Evolutionary conservation across 1,140 invertebrate genomes (phyloP), one percentile per base, ranked within the genome.

Genomic region (Danaus plexippus): DNA sequence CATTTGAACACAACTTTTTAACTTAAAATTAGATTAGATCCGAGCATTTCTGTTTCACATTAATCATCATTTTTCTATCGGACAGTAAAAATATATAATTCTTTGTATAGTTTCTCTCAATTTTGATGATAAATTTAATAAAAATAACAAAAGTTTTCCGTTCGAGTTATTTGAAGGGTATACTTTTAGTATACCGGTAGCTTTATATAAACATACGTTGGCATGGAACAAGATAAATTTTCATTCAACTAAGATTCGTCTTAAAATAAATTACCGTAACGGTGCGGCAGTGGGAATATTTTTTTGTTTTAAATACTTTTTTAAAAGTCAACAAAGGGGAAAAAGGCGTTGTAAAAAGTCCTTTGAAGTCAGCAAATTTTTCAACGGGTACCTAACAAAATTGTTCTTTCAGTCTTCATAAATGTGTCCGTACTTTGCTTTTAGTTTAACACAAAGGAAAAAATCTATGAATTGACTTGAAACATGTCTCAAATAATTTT

Each of bases 311-410:
- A 75, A 78, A 78, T 73, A 74, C 70, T 72, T 80, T 76, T 74
- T 68, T 64, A 69, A 75, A 71, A 75, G 70, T 73, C 70, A 75
- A 79, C 72, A 80, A 73, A 77, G 67, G 74, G 70, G 69, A 66
- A 65, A 66, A 69, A 64, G 69, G 68, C 77, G 70, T 72, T 75
- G 78, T 72, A 77, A 77, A 80, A 78, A 73, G 71, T 66, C 74
- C 74, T 85, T 85, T 82, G 79, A 82, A 80, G 73, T 80, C 75
- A 75, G 72, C 69, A 67, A 77, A 85, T 78, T 75, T 77, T 79
- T 66, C 74, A 76, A 69, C 74, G 67, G 71, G 77, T 73, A 75
- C 73, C 78, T 81, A 82, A 82, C 77, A 69, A 77, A 82, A 82
- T 85, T 85, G 77, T 85, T 81, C 77, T 75, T 81, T 85, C 76